These are phyloP conservation scores for Vultur gryphus DNA, from an alignment of 2,797 vertebrate genomes.

Conservation along the genomic window DNA sequence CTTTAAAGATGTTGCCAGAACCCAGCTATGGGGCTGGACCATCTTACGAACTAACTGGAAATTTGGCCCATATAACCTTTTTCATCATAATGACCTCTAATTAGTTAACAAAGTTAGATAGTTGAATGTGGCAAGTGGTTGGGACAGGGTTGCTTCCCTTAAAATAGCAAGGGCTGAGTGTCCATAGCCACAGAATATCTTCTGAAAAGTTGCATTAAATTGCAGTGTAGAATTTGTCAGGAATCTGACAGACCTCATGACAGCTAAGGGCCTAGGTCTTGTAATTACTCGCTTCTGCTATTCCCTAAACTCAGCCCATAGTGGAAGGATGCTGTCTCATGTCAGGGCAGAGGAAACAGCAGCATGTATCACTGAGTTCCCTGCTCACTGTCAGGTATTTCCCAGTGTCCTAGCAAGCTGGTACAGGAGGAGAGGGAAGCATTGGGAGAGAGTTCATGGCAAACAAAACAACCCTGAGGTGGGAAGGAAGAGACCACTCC, in stretches of 20 bases:
- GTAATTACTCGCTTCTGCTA: background rate
- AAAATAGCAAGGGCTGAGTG: background rate
- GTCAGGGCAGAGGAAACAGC: background rate
- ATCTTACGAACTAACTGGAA: background rate
- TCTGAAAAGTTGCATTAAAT: background rate
- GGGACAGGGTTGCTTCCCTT: background rate
- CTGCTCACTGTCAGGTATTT: background rate
- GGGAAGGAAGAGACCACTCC: background rate
- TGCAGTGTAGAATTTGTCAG: background rate
- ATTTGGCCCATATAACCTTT: background rate
- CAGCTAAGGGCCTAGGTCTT: background rate
- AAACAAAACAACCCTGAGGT: background rate
- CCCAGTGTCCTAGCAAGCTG: background rate
- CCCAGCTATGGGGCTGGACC: background rate
- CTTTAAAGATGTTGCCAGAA: background rate
- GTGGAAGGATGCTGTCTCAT: background rate
- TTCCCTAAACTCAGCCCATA: background rate
- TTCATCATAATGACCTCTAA: background rate
- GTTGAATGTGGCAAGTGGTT: background rate
- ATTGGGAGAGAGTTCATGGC: background rate
- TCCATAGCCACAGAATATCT: background rate
- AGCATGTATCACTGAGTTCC: rapidly evolving
- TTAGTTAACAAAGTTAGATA: background rate
- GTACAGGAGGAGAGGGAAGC: background rate
- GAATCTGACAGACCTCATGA: background rate